Conservation (phyloP, 2,888 invertebrate genomes). For the Drosophila nr. fundita region DNA sequence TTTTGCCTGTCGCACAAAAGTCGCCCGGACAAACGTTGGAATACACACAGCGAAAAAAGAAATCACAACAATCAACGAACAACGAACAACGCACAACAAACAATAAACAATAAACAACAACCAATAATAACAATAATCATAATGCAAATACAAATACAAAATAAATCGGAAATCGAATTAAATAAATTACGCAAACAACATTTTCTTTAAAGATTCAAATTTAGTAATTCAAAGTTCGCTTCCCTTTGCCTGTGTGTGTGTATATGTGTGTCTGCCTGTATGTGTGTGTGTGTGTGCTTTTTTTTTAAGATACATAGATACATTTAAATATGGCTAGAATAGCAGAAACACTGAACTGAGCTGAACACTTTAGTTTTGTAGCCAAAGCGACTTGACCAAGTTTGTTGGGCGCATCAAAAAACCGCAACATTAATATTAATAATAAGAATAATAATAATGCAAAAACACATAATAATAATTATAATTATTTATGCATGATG, state of each 20-base stretch:
- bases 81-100: not conserved
- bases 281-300: conserved; percentile 2
- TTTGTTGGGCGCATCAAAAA: conserved; percentile 13
- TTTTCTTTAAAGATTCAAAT: conserved; percentile 2
- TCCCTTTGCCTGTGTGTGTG: not conserved
- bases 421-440: conserved; percentile 16
- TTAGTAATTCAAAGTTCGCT: not conserved
- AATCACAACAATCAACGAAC: conserved; percentile 4
- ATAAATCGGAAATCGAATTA: conserved; percentile 7
- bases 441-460: conserved; percentile 12
- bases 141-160: not conserved
- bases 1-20: conserved; percentile 50
- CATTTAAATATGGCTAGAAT: conserved; percentile 8
- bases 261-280: not conserved
- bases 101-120: not conserved
- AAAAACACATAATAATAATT: conserved; percentile 30
- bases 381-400: conserved; percentile 1
- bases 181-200: conserved; percentile 10
- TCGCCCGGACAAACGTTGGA: conserved; percentile 37
- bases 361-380: conserved; percentile 3
- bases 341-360: conserved; percentile 15
- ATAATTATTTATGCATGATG: conserved; percentile 21
- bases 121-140: conserved; percentile 10
- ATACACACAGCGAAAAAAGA: not conserved
- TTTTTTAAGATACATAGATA: not conserved